Evolutionary conservation across 2,888 invertebrate species (phyloP), one percentile per base, ranked within the genome.

Genomic region (Protonemura montana): DNA sequence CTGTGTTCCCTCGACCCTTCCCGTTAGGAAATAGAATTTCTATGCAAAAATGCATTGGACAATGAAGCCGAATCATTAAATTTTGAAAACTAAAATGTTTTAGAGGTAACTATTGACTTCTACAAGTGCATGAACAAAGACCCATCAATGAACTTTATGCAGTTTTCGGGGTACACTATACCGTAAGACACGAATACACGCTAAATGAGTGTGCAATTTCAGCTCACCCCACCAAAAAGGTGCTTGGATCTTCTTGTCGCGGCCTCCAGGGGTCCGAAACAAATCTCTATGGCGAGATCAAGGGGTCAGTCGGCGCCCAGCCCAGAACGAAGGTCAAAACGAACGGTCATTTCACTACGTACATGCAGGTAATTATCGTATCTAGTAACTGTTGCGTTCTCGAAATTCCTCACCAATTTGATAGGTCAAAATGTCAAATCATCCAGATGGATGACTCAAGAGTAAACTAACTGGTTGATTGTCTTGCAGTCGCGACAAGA

Each of bases 311-410:
- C 6, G 87, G 86, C 6, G 77, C 83, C 27, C 88, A 87, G 29
- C 29, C 86, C 25, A 86, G 91, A 84, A 90, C 91, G 88, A 94
- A 94, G 91, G 93, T 94, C 88, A 94, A 94, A 90, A 94, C 95
- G 87, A 94, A 94, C 90, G 95, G 94, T 85, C 94, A 94, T 90
- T 93, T 95, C 90, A 94, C 94, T 87, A 92, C 94, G 86, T 94
- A 93, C 90, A 94, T 95, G 94, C 94, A 95, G 92, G 94, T 94
- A 90, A 91, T 90, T 35, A 59, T 7, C 59, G 59, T 35, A 35
- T 6, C 35, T 10, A 3, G 5, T 10, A 3, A 35, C 35, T 35
- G 35, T 13, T 25, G 21, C 59, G 21, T 59, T 59, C 59, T 59
- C 59, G 13, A 59, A 13, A 59, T 10, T 59, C 59, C 21, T 59